Evolutionary conservation across 2,888 invertebrate species (phyloP), one percentile per base, ranked within the genome.

Genomic region (Drosophila algonquin): DNA sequence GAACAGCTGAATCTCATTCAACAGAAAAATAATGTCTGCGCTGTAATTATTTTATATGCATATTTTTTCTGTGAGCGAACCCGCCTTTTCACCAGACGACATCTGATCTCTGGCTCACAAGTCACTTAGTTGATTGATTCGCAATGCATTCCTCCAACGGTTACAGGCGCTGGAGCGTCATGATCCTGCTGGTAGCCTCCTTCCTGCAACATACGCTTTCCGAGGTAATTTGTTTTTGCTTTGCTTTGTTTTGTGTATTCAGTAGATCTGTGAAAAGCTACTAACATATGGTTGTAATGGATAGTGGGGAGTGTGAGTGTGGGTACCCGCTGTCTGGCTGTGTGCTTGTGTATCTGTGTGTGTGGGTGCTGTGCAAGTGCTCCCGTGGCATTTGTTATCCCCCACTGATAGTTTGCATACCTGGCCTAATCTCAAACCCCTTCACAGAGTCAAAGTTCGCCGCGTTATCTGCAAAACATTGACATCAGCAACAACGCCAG

Each of bases 381-480:
- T 59, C 51, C 45, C 73, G 73, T 73, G 60, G 59, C 5, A 5
- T 5, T 51, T 60, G 12, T 9, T 2, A 32, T 12, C 10, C 16
- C 27, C 27, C 32, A 24, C n/a, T 24, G 18, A 18, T 47, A 27
- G 7, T 48, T 14, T 45, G 50, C n/a, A 24, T 59, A 14, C 40
- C 44, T 47, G 14, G 10, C 69, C 61, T 47, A 69, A 75, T 68
- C 69, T 44, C n/a, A n/a, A 47, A 40, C 24, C 3, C 16, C 14
- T 10, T 76, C 60, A 35, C 68, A 91, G 90, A 89, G 89, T 80
- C 77, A 79, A 60, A 81, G 64, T 64, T 70, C 89, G 51, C 89
- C 82, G 44, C 87, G 83, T 58, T 91, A 90, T 81, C 78, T 89
- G n/a, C 89, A 88, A 1, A 60, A 73, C 63, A 67, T 69, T 8